Conservation (phyloP, 2,113 vertebrate species). For the Asarcornis scutulata region DNA sequence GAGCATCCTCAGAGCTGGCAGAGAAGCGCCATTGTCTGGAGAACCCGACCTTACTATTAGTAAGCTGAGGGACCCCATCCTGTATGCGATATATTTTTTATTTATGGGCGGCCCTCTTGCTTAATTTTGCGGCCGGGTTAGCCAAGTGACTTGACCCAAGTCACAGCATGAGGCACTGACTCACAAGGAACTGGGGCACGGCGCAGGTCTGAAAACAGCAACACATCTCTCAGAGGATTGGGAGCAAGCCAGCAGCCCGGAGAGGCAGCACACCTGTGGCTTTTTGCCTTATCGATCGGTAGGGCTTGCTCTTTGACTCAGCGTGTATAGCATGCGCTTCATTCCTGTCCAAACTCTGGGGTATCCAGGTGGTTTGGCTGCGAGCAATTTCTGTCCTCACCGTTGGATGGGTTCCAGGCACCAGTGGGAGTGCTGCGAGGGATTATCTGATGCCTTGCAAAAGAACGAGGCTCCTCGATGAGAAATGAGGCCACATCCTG, state of each 20-base stretch:
- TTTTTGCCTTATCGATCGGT: background rate
- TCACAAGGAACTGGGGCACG: background rate
- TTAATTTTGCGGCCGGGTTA: background rate
- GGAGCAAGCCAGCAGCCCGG: background rate
- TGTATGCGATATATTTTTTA: background rate
- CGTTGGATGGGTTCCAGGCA: background rate
- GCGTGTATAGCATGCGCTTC: background rate
- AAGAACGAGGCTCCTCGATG: background rate
- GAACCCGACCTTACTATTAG: background rate
- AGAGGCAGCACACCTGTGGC: background rate
- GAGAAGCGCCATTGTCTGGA: background rate
- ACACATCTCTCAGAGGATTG: background rate
- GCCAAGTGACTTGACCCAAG: background rate
- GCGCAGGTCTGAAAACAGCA: background rate
- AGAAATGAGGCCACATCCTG: background rate
- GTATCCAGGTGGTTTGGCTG: conserved; percentile 4
- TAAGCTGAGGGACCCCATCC: background rate
- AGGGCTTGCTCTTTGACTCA: background rate
- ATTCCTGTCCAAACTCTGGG: background rate
- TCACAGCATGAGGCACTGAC: background rate
- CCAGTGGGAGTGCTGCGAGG: conserved; percentile 4
- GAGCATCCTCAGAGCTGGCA: background rate
- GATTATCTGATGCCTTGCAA: background rate
- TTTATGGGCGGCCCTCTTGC: background rate
- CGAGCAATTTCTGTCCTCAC: background rate